Evolutionary conservation across 2,113 vertebrate genomes (phyloP).

Genomic region (Pao palembangensis): DNA sequence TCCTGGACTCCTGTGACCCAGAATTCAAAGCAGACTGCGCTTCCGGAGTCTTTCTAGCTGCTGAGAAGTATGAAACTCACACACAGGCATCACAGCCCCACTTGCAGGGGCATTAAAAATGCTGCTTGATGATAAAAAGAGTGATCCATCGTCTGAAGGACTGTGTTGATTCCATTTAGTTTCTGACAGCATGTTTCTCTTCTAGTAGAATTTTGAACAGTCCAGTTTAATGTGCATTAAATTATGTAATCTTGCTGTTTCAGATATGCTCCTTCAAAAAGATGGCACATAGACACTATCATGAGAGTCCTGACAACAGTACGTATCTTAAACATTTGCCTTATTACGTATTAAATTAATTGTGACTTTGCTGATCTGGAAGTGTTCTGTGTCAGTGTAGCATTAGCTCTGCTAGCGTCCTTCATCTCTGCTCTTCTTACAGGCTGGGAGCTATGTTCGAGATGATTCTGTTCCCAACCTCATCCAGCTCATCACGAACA

Average conservation of each 20-base stretch:
- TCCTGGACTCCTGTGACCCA: constrained; percentile 97
- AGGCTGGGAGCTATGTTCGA: constrained; percentile 98
- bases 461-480: constrained; percentile 98
- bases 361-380: not conserved
- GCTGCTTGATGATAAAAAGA: constrained; percentile 74
- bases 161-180: constrained; percentile 63
- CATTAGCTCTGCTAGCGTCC: not conserved
- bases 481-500: constrained; percentile 99
- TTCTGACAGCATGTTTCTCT: constrained; percentile 64
- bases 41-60: constrained; percentile 96
- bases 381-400: not conserved
- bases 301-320: constrained; percentile 98
- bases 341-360: not conserved
- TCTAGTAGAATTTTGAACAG: not conserved
- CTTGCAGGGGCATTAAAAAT: constrained; percentile 17
- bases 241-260: constrained; percentile 38
- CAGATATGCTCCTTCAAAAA: constrained; percentile 97
- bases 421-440: constrained; percentile 22
- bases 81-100: not conserved
- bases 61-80: constrained; percentile 86
- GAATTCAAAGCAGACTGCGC: constrained; percentile 99
- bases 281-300: constrained; percentile 99
- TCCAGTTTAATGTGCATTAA: constrained; percentile 2
- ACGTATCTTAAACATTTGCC: constrained; percentile 50
- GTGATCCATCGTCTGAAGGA: constrained; percentile 77